A percentile compares a stretch with the other conserved stretches of the same genome.
These are phyloP conservation scores for Sebastes baramenuke DNA, from an alignment of 2,797 vertebrate genomes.

Conservation along the genomic window DNA sequence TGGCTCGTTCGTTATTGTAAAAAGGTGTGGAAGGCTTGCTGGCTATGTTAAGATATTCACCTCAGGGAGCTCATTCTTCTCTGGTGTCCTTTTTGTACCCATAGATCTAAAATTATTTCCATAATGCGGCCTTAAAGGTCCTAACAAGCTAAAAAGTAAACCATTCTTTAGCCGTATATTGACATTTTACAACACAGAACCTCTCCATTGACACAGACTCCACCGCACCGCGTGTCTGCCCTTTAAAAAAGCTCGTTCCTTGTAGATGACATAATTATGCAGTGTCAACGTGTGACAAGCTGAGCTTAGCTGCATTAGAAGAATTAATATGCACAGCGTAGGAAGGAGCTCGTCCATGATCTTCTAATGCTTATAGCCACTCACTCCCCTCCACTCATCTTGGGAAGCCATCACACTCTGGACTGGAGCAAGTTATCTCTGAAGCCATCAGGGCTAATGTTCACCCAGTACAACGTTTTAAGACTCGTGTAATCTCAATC, in stretches of 20 bases:
- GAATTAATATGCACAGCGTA: constrained; percentile 74
- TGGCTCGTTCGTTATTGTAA: constrained; percentile 55
- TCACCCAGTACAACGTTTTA: constrained; percentile 33
- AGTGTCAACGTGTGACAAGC: constrained; percentile 71
- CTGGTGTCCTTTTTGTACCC: background rate
- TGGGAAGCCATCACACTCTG: constrained; percentile 41
- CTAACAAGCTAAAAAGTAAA: constrained; percentile 39
- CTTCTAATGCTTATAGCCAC: constrained; percentile 64
- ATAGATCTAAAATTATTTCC: constrained; percentile 17
- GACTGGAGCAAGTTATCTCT: constrained; percentile 46
- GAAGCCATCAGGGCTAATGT: constrained; percentile 64
- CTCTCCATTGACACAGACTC: constrained; percentile 27
- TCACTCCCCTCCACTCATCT: constrained; percentile 48
- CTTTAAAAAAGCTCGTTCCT: constrained; percentile 61
- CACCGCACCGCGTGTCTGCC: constrained; percentile 29
- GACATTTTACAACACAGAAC: constrained; percentile 41
- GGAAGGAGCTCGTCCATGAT: constrained; percentile 61
- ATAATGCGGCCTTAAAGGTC: constrained; percentile 17
- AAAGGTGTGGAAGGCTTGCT: constrained; percentile 15
- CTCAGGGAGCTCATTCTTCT: background rate
- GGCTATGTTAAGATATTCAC: constrained; percentile 27
- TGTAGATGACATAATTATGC: constrained; percentile 78
- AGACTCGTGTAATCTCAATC: constrained; percentile 35
- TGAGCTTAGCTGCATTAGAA: constrained; percentile 65
- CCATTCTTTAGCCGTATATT: constrained; percentile 32